phyloP scores from a whole-genome alignment of 2,888 invertebrate species.

The Rhingia rostrata region DNA sequence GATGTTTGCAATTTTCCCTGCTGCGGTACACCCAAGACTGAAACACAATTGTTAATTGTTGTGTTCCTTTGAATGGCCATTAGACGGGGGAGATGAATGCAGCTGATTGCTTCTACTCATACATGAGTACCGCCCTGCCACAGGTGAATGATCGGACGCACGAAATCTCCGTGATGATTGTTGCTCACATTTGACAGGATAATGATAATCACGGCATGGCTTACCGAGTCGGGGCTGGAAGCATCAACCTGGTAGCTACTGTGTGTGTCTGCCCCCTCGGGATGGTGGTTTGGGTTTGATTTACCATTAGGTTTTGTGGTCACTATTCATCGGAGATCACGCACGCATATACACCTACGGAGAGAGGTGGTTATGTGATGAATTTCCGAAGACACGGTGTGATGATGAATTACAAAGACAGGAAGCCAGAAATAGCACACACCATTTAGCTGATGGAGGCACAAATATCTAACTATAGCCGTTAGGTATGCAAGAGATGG shows the following conservation, averaged over 20 bases:
- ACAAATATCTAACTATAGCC: slow-evolving; percentile 39
- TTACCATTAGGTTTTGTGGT: slow-evolving; percentile 72
- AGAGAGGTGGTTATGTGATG: neutral
- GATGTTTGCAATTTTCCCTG: slow-evolving; percentile 72
- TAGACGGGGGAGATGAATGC: slow-evolving; percentile 48
- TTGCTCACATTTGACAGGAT: slow-evolving; percentile 73
- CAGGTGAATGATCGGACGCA: slow-evolving; percentile 74
- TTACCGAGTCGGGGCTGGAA: slow-evolving; percentile 41
- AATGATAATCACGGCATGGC: slow-evolving; percentile 64
- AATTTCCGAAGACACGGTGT: slow-evolving; percentile 30
- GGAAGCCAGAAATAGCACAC: slow-evolving; percentile 62
- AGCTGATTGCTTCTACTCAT: slow-evolving; percentile 4
- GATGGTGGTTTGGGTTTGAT: slow-evolving; percentile 50
- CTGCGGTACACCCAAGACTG: slow-evolving; percentile 23
- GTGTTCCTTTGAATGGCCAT: slow-evolving; percentile 65
- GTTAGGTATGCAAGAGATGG: slow-evolving; percentile 43
- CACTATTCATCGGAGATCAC: slow-evolving; percentile 68
- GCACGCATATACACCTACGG: neutral
- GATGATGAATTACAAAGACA: slow-evolving; percentile 59
- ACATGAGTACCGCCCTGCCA: slow-evolving; percentile 2
- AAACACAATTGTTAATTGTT: slow-evolving; percentile 55
- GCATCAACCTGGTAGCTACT: slow-evolving; percentile 62
- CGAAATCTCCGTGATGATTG: slow-evolving; percentile 70
- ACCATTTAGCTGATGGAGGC: slow-evolving; percentile 29
- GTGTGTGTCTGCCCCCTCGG: slow-evolving; percentile 29